phyloP scores from a whole-genome alignment of 2,888 invertebrate genomes.

The Blera fallax region DNA sequence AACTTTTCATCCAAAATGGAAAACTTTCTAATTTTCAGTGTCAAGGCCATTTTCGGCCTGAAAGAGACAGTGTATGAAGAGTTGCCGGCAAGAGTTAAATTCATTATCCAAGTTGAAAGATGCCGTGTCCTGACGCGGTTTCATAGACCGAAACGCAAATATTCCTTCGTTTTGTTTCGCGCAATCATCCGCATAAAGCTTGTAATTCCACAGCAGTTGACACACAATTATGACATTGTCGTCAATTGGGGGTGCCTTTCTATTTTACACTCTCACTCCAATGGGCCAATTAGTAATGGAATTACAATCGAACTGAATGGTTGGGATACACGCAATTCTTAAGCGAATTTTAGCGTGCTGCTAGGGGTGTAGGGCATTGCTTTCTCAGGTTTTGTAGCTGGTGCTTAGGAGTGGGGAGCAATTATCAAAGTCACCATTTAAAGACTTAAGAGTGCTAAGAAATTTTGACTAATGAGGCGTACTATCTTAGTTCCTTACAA shows the following conservation, averaged over 20 bases:
- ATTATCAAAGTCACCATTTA: too few species aligned
- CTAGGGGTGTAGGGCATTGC: not conserved
- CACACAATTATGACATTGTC: constrained; percentile 16
- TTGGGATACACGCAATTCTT: not conserved
- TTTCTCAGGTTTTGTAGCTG: too few species aligned
- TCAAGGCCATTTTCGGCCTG: not conserved
- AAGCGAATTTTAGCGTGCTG: not conserved
- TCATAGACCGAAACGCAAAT: not conserved
- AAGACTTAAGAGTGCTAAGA: too few species aligned
- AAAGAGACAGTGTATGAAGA: not conserved
- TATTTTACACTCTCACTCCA: not conserved
- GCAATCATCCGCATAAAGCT: constrained; percentile 20
- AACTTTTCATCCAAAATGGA: not conserved
- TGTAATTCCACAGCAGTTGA: constrained; percentile 25
- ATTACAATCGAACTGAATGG: not conserved
- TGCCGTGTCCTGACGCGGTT: not conserved
- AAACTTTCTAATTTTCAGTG: not conserved
- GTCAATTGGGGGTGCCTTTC: not conserved
- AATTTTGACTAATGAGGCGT: too few species aligned
- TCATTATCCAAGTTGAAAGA: constrained; percentile 1
- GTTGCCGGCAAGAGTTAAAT: not conserved
- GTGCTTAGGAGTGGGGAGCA: too few species aligned
- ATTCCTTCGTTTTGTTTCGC: not conserved
- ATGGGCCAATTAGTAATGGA: not conserved
- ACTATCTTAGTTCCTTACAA: too few species aligned